These are phyloP conservation scores for Uria aalge DNA, from an alignment of 2,113 vertebrate genomes.

Conservation along the genomic window DNA sequence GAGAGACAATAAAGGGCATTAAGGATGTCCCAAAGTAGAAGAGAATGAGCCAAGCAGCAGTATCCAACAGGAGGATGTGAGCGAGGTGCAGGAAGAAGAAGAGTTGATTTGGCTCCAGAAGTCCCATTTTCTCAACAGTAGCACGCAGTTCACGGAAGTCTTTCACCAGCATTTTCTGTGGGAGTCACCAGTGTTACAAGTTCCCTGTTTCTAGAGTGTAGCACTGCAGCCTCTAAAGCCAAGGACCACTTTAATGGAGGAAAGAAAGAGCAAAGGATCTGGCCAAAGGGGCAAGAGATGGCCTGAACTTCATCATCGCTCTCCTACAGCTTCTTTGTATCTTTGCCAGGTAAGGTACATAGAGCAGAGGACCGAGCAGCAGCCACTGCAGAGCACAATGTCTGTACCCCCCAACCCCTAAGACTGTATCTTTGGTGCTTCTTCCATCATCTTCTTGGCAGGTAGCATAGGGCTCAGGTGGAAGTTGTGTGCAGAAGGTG, in stretches of 20 bases:
- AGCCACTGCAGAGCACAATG: neutral
- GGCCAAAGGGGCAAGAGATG: neutral
- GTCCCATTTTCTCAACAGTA: conserved; percentile 68
- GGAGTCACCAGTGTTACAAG: neutral
- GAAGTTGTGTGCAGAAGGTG: fast-evolving
- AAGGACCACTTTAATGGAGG: neutral
- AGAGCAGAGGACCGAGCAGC: neutral
- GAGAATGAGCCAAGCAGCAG: conserved; percentile 73
- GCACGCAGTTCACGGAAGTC: conserved; percentile 73
- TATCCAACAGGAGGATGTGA: conserved; percentile 79
- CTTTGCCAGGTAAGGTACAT: neutral
- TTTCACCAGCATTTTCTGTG: conserved; percentile 66
- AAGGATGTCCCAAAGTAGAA: conserved; percentile 73
- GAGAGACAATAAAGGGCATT: conserved; percentile 60
- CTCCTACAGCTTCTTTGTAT: neutral
- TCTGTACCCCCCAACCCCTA: neutral
- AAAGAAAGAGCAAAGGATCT: neutral
- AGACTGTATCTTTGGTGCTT: neutral
- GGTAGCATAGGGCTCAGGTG: neutral
- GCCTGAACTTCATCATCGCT: neutral
- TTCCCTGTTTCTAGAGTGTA: neutral
- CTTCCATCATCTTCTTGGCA: neutral
- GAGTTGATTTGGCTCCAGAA: conserved; percentile 65
- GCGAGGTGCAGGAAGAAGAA: conserved; percentile 75
- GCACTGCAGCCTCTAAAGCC: neutral